Conservation (phyloP, 2,797 vertebrate genomes). For the Ceryle rudis region DNA sequence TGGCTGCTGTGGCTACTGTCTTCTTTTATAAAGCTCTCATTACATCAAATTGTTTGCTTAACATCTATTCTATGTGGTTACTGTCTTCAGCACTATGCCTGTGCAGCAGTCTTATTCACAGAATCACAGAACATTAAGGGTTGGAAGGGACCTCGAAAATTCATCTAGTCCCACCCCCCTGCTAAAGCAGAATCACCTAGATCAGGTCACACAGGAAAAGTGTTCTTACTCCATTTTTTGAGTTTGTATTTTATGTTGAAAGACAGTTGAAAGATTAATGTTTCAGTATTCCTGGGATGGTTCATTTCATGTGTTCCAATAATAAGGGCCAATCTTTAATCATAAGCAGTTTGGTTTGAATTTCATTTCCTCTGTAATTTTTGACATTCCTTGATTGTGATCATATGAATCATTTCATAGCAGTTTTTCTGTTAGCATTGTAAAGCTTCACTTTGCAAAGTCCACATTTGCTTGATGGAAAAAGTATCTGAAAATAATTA, state of each 20-base stretch:
- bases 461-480: neutral
- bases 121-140: too few relatives aligned
- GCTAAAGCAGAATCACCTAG: too few relatives aligned
- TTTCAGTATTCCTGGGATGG: neutral
- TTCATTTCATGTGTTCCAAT: neutral
- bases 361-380: neutral
- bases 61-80: neutral
- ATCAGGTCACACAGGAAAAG: too few relatives aligned
- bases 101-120: too few relatives aligned
- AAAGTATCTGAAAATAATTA: neutral
- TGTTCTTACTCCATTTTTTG: too few relatives aligned
- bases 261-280: neutral
- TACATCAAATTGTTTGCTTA: neutral
- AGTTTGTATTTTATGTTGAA: too few relatives aligned
- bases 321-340: neutral
- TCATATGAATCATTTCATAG: neutral
- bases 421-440: neutral
- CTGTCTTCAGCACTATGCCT: too few relatives aligned
- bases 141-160: too few relatives aligned
- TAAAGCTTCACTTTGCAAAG: neutral
- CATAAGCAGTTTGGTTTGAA: neutral
- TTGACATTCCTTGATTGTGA: neutral
- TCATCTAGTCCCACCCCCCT: too few relatives aligned
- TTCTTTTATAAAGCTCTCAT: neutral
- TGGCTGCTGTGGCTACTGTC: neutral